Evolutionary conservation across 2,113 vertebrate genomes (phyloP), one percentile per base, ranked within the genome.

Genomic region (Nibea coibor): DNA sequence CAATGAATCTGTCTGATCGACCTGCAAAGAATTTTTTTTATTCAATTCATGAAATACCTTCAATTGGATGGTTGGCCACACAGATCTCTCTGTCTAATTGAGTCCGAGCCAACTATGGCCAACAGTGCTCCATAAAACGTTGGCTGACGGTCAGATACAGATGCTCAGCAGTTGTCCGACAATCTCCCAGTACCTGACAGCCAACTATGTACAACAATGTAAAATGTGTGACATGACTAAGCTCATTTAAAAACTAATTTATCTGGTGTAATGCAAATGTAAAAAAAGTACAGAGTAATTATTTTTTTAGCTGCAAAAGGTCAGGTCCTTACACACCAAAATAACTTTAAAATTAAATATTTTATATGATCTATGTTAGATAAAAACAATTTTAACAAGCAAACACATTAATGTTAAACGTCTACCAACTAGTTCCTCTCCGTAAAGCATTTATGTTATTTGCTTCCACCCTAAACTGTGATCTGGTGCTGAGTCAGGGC

Each of bases 401-500:
- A 39, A 39, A 39, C 35, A 35, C 35, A 35, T 4, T 35, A 35
- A 35, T 8, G 35, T 35, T 35, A 35, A 35, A 35, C 35, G 7
- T 35, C 56, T 17, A 72, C 24, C 47, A 11, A 17, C 20, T 17
- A 24, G 15, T 53, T 59, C 50, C 51, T 70, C 64, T 77, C 50
- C 22, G 10, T 57, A 2, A 64, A 59, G 12, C 6, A 22, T 14
- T 72, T 24, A 39, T 61, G 28, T 54, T 12, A 70, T 56, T 48
- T 67, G 24, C 54, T 10, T 39, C 45, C 47, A 63, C 78, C 71
- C 72, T 22, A 47, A 73, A 43, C 31, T 14, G 26, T 0, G 50
- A 76, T 59, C 17, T 42, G n/a, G 0, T 76, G 86, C 82, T 83
- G 86, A 88, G 79, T 89, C 86, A 83, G 79, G 59, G 17, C 16